A percentile compares a stretch with the other conserved stretches of the same genome.
These are phyloP conservation scores for Halichoeres trimaculatus DNA, from an alignment of 2,113 vertebrate genomes.

Conservation along the genomic window DNA sequence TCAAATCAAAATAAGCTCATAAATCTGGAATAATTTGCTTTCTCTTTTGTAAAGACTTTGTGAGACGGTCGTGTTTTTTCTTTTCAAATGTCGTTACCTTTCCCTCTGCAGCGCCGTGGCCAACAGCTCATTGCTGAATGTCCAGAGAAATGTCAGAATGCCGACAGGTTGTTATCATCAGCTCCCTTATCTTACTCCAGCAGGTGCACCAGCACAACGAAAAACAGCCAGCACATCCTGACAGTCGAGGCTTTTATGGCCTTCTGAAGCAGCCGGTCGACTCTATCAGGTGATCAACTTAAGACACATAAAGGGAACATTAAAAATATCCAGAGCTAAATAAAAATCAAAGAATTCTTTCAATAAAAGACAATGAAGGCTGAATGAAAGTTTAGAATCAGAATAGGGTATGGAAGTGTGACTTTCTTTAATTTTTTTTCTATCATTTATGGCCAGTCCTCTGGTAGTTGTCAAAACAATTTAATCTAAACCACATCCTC, in stretches of 20 bases:
- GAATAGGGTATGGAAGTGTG: not conserved
- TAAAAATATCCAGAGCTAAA: slow-evolving; percentile 34
- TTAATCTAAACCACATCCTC: too few relatives aligned
- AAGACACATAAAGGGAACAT: slow-evolving; percentile 43
- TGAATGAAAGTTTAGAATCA: not conserved
- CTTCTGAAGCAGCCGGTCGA: slow-evolving; percentile 44
- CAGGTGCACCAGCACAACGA: slow-evolving; percentile 74
- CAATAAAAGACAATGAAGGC: not conserved
- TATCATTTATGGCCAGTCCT: too few relatives aligned
- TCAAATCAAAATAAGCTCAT: slow-evolving; percentile 11
- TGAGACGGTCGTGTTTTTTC: slow-evolving; percentile 36
- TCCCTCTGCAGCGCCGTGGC: slow-evolving; percentile 52
- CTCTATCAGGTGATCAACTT: slow-evolving; percentile 64
- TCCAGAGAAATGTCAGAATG: slow-evolving; percentile 81
- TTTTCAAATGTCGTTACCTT: slow-evolving; percentile 42
- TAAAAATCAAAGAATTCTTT: not conserved
- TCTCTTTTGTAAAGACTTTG: slow-evolving; percentile 33
- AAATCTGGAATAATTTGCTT: slow-evolving; percentile 19
- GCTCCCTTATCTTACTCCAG: slow-evolving; percentile 76
- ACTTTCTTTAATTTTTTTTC: not conserved
- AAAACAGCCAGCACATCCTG: slow-evolving; percentile 57
- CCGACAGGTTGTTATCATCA: slow-evolving; percentile 78
- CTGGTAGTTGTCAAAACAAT: not conserved
- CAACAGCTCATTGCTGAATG: slow-evolving; percentile 66
- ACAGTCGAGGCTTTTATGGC: slow-evolving; percentile 63